Base-by-base conservation (phyloP, 2,797 vertebrate genomes). In the Lagodon rhomboides region DNA sequence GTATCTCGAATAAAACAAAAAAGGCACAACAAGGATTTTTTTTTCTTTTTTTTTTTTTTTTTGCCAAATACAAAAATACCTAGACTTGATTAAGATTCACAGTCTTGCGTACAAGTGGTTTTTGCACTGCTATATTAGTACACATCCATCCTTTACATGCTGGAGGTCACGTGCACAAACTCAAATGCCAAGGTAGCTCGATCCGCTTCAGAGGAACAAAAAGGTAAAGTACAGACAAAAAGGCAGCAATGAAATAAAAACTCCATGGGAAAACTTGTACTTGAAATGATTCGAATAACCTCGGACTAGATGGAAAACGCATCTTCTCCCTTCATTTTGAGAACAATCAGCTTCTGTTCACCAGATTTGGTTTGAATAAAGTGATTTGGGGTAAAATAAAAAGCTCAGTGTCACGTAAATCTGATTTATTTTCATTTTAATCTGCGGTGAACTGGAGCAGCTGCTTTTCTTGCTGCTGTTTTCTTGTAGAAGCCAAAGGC, bases 31-130 rank as follows among this genome's bases (percentile, higher is more conserved):
- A 60, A 71, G 75, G 70, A 69, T 65, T 66, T 46, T 47, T 67
- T 69, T 68, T n/a, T 47, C 3, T 18, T 30, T 73, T 63, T 69
- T 68, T n/a, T 47, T 16, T 47, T 34, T 73, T 63, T 72, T 83
- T 86, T 63, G 78, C 80, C 78, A 85, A 91, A 90, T 68, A 80
- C 68, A 87, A 89, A 86, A 91, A 85, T 68, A 87, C 65, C 78
- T 77, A 84, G 79, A 89, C 77, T 86, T 78, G 81, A 89, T 90
- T 84, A 85, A 85, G 87, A 91, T 96, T 95, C 95, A 95, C 95
- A 95, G 94, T 95, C 92, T 95, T 91, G 86, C 87, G 92, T 94
- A 94, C 86, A 95, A 98, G 97, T 98, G 98, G 97, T 98, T 98
- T 96, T 94, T 89, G 84, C 95, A 94, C 94, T 94, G 87, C 85